Evolutionary conservation across 1,140 invertebrate species (phyloP).

Genomic region (Bathynomus jamesi): DNA sequence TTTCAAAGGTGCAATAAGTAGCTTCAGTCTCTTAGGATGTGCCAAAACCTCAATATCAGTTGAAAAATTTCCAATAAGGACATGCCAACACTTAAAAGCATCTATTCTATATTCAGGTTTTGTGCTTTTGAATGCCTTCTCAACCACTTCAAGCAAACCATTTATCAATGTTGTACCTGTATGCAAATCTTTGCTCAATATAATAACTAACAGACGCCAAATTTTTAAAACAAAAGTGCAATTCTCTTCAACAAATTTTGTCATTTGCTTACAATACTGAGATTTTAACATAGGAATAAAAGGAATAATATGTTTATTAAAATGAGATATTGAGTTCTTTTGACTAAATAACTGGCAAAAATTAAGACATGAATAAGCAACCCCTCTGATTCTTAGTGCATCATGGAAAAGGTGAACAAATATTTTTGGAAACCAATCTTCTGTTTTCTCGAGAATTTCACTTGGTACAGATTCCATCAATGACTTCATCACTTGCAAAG

Average conservation of each 20-base stretch:
- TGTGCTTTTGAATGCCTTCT: conserved; percentile 53
- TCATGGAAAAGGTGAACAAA: conserved; percentile 23
- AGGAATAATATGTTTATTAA: conserved; percentile 13
- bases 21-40: conserved; percentile 55
- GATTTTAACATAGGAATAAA: conserved; percentile 15
- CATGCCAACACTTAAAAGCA: conserved; percentile 47
- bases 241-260: conserved; percentile 40
- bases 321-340: not conserved
- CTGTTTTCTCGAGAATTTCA: conserved; percentile 5
- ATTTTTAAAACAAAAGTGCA: conserved; percentile 46
- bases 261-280: conserved; percentile 22
- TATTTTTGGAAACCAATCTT: conserved; percentile 16
- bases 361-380: conserved; percentile 14
- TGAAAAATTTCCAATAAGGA: conserved; percentile 60
- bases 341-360: not conserved
- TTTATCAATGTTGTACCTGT: conserved; percentile 51
- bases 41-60: conserved; percentile 52
- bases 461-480: conserved; percentile 8
- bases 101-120: conserved; percentile 42
- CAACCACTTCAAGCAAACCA: conserved; percentile 52
- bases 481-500: conserved; percentile 18
- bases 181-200: conserved; percentile 52
- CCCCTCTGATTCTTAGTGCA: conserved; percentile 11
- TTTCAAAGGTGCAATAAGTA: conserved; percentile 58
- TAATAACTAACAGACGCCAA: conserved; percentile 51